A percentile compares a stretch with the other conserved stretches of the same genome.
These are phyloP conservation scores for Hypotaenidia philippensis DNA, from an alignment of 2,797 vertebrate genomes.

Conservation along the genomic window DNA sequence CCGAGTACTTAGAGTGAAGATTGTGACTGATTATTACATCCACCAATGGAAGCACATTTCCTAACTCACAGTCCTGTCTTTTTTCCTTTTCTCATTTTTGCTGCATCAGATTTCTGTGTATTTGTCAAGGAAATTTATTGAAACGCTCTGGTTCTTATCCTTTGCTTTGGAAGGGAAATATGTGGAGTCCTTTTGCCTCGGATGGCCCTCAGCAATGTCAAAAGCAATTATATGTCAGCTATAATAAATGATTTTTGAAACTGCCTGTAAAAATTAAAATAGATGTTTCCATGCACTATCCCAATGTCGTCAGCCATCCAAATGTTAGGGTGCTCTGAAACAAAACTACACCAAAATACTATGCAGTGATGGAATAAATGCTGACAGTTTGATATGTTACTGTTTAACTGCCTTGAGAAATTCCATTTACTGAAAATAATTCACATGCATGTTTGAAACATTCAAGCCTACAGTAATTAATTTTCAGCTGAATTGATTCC, in stretches of 20 bases:
- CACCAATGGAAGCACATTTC: not conserved
- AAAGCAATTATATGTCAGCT: conserved; percentile 22
- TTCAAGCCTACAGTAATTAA: conserved; percentile 63
- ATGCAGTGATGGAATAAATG: conserved; percentile 2
- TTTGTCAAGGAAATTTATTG: conserved; percentile 9
- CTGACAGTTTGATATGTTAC: conserved; percentile 55
- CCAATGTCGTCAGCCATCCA: not conserved
- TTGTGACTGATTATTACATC: not conserved
- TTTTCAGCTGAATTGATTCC: conserved; percentile 68
- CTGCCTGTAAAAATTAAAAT: conserved; percentile 46
- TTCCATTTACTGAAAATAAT: conserved; percentile 75
- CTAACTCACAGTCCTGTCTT: not conserved
- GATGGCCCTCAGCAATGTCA: conserved; percentile 33
- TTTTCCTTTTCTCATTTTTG: not conserved
- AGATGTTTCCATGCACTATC: not conserved
- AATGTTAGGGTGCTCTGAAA: conserved; percentile 22
- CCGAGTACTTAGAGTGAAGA: not conserved
- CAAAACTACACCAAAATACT: not conserved
- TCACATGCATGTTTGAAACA: conserved; percentile 64
- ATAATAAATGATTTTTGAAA: not conserved
- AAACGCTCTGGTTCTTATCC: conserved; percentile 4
- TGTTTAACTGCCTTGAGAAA: conserved; percentile 60
- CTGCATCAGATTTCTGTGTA: not conserved
- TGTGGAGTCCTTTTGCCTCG: not conserved
- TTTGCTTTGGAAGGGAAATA: conserved; percentile 29